phyloP scores from a whole-genome alignment of 2,797 vertebrate species.

The Eulemur rubriventer region DNA sequence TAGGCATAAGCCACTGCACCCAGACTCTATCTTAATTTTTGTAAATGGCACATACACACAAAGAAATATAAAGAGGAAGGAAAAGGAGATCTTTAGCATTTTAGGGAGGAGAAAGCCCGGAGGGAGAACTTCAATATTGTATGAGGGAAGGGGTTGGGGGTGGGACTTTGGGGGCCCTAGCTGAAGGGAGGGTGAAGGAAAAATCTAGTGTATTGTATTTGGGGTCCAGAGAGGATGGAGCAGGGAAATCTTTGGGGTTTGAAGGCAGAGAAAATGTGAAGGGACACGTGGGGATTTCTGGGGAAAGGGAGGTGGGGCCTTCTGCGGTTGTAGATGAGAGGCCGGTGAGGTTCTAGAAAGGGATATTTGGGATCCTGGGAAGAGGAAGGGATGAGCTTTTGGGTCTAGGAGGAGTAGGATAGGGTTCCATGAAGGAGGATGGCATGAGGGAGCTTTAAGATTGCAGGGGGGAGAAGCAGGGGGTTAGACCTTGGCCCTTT shows the following conservation, averaged over 20 bases:
- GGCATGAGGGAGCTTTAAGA: neutral
- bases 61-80: neutral
- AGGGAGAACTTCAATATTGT: neutral
- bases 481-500: neutral
- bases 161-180: neutral
- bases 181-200: neutral
- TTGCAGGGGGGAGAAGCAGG: neutral
- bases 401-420: neutral
- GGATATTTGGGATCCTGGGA: neutral
- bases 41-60: neutral
- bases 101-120: neutral
- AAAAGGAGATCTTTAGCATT: neutral
- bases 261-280: neutral
- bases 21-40: too few relatives aligned
- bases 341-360: neutral
- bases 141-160: neutral
- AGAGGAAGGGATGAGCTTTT: neutral
- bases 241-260: neutral
- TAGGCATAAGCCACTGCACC: neutral
- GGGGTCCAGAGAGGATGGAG: neutral
- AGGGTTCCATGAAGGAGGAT: neutral
- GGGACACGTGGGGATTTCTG: neutral
- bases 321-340: neutral
- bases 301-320: neutral
- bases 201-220: neutral